Conservation (phyloP, 2,113 vertebrate species). For the Maccullochella peelii region DNA sequence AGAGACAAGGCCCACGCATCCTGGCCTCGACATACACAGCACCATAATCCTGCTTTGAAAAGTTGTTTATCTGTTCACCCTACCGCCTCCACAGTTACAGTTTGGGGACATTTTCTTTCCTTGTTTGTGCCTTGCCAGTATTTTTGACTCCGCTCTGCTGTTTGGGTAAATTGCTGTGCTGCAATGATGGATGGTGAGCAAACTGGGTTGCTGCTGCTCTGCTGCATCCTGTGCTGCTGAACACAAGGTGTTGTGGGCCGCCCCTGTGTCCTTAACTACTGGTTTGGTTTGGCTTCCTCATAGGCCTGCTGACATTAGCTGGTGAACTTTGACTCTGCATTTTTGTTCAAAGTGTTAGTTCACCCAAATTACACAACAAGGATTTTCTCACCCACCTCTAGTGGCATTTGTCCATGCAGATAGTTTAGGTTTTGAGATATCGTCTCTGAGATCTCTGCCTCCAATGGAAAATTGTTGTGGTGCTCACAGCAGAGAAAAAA, state of each 20-base stretch:
- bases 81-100: slow-evolving; percentile 49
- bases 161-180: slow-evolving; percentile 64
- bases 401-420: background rate
- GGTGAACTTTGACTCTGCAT: background rate
- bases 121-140: slow-evolving; percentile 67
- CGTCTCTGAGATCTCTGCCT: background rate
- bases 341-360: background rate
- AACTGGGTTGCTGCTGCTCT: slow-evolving; percentile 60
- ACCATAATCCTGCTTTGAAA: slow-evolving; percentile 59
- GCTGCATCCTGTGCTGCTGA: slow-evolving; percentile 39
- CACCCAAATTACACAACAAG: background rate
- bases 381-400: background rate
- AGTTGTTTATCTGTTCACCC: slow-evolving; percentile 65
- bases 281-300: slow-evolving; percentile 4
- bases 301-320: background rate
- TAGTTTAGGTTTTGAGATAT: background rate
- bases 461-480: background rate
- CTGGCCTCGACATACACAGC: slow-evolving; percentile 32
- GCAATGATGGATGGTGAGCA: slow-evolving; percentile 69
- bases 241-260: slow-evolving; percentile 17
- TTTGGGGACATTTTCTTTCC: slow-evolving; percentile 69
- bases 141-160: slow-evolving; percentile 61
- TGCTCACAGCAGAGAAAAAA: background rate
- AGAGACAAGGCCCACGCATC: slow-evolving; percentile 45
- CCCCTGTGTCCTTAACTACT: background rate